Base-by-base conservation (phyloP, 2,113 vertebrate species). In the Corynorhinus townsendii region DNA sequence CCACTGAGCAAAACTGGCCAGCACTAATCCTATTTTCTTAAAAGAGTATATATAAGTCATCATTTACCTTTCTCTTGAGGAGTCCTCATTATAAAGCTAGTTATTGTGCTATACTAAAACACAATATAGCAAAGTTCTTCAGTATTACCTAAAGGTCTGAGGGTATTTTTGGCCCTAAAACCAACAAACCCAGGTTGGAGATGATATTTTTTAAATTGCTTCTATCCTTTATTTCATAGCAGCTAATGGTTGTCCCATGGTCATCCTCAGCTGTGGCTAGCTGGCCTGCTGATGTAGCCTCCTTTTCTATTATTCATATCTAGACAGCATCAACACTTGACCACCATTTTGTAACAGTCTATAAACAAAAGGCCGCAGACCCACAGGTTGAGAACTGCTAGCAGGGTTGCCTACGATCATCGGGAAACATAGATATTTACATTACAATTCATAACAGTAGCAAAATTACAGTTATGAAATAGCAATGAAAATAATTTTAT, bases 41-140 rank as follows among this genome's bases (percentile, higher is more conserved):
- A 35, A 64, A 72, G 68, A 54, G 19, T 28, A 79, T 19, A 76
- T 47, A 30, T 17, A 81, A 71, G 69, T 94, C 62, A 90, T 54
- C 80, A 93, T 84, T 62, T 43, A 76, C 30, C 72, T 28, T 87
- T 87, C 89, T 86, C 45, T 85, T 86, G 35, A 83, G 54, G 59
- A 84, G 28, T 76, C 40, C 20, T 95, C 38, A 90, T 77, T 86
- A 94, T 66, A 89, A 89, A 79, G 52, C 20, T 35, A 75, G 68
- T 77, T 76, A 64, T 54, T 69, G 22, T 86, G 40, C 9, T 94
- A 90, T 35, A 52, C 16, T 43, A 40, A 93, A 90, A 84, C 8
- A 92, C n/a, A 93, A 75, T 24, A n/a, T 5, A 19, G 47, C 89
- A 91, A 90, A 86, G 28, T n/a, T 69, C 22, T 73, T 76, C 11